These are phyloP conservation scores for Pangasianodon hypophthalmus DNA, from an alignment of 2,113 vertebrate species.

Conservation along the genomic window DNA sequence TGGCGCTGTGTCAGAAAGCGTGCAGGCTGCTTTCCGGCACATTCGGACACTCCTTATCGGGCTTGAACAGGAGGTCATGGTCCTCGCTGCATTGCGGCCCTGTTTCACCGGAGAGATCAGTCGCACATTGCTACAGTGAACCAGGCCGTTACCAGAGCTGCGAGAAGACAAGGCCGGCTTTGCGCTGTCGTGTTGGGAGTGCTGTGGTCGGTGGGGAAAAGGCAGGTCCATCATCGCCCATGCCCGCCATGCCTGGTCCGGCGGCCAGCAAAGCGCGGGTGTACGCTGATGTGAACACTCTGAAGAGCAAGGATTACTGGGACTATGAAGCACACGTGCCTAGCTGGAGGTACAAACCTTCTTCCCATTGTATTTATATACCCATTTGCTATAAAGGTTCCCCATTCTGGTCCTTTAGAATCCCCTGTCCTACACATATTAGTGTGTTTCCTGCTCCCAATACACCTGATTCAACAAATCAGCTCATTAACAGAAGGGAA, in stretches of 20 bases:
- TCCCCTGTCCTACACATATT: not conserved
- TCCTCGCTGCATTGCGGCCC: constrained; percentile 51
- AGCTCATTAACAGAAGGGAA: not conserved
- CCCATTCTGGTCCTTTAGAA: not conserved
- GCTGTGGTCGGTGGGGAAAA: constrained; percentile 65
- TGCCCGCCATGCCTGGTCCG: constrained; percentile 90
- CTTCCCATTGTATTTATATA: not conserved
- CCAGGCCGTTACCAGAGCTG: constrained; percentile 49
- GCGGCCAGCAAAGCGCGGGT: constrained; percentile 93
- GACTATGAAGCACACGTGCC: constrained; percentile 94
- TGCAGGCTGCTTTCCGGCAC: constrained; percentile 63
- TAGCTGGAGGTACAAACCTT: constrained; percentile 88
- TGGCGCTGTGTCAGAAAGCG: constrained; percentile 67
- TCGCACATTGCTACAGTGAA: constrained; percentile 51
- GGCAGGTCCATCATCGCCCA: constrained; percentile 63
- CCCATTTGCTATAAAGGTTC: not conserved
- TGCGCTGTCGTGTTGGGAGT: constrained; percentile 59
- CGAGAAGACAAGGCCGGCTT: constrained; percentile 61
- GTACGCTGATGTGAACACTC: constrained; percentile 95
- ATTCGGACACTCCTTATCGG: constrained; percentile 64
- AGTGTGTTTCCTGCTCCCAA: not conserved
- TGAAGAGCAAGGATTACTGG: constrained; percentile 96
- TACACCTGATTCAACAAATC: not conserved
- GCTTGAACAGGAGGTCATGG: constrained; percentile 55
- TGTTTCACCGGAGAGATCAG: constrained; percentile 46